Evolutionary conservation across 2,888 invertebrate species (phyloP).

Genomic region (Drosophila quinaria): DNA sequence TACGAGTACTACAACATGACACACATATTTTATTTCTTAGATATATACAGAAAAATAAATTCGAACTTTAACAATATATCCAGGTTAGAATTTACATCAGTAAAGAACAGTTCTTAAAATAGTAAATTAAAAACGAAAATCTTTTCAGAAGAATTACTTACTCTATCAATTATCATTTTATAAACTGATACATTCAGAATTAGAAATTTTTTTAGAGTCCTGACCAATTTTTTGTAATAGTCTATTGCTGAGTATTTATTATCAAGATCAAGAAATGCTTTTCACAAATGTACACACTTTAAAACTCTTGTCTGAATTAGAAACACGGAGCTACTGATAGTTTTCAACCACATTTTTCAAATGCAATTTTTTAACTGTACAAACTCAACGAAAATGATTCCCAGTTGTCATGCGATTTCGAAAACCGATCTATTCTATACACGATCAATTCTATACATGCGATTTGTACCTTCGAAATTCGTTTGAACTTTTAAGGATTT

Average conservation of each 20-base stretch:
- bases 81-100: not conserved
- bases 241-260: too few relatives aligned
- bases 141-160: slow-evolving; percentile 2
- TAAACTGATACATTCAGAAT: not conserved
- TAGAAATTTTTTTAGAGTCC: not conserved
- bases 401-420: slow-evolving; percentile 1
- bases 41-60: not conserved
- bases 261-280: not conserved
- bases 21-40: not conserved
- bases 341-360: not conserved
- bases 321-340: not conserved
- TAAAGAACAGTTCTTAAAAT: not conserved
- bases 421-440: not conserved
- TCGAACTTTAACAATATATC: not conserved
- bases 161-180: not conserved
- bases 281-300: not conserved
- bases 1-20: not conserved
- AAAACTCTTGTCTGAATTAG: not conserved
- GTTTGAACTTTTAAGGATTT: not conserved
- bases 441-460: slow-evolving; percentile 32
- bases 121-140: not conserved
- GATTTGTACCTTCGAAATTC: slow-evolving; percentile 12
- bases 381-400: not conserved
- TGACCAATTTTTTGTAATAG: too few relatives aligned
- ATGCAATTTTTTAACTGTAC: not conserved